phyloP scores from a whole-genome alignment of 1,140 invertebrate species.

The Himalopsyche phryganea region DNA sequence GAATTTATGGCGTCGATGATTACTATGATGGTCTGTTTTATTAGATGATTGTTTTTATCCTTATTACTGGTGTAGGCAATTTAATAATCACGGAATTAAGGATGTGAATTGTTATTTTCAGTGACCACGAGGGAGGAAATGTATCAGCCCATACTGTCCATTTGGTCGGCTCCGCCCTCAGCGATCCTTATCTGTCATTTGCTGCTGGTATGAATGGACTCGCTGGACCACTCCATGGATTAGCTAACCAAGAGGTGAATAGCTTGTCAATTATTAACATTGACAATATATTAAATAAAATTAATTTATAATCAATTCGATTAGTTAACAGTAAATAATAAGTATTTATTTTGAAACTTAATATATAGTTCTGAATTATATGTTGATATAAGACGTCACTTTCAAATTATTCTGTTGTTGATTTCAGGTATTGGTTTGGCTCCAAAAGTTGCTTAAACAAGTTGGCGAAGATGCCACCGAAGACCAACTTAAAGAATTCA shows the following conservation, averaged over 20 bases:
- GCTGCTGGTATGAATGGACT: constrained; percentile 92
- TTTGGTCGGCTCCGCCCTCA: constrained; percentile 90
- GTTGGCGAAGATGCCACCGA: constrained; percentile 80
- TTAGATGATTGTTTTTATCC: no score
- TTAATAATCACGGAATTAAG: no score
- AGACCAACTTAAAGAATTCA: constrained; percentile 87
- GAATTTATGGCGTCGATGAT: no score
- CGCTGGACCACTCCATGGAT: constrained; percentile 92
- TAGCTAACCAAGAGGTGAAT: constrained; percentile 87
- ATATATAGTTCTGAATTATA: no score
- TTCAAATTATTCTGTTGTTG: no score
- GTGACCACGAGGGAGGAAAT: constrained; percentile 95
- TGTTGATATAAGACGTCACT: no score
- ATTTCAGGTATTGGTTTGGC: constrained; percentile 71
- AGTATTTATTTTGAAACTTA: no score
- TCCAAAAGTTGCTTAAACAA: constrained; percentile 75
- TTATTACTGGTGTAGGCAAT: no score
- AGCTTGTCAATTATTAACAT: not conserved
- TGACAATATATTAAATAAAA: not conserved
- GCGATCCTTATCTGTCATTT: constrained; percentile 92
- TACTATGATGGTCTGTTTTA: no score
- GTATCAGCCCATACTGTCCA: constrained; percentile 94
- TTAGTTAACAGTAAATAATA: no score
- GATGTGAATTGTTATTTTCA: constrained; percentile 40
- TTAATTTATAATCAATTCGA: no score